phyloP scores from a whole-genome alignment of 2,113 vertebrate genomes.

The Pampusana beccarii region DNA sequence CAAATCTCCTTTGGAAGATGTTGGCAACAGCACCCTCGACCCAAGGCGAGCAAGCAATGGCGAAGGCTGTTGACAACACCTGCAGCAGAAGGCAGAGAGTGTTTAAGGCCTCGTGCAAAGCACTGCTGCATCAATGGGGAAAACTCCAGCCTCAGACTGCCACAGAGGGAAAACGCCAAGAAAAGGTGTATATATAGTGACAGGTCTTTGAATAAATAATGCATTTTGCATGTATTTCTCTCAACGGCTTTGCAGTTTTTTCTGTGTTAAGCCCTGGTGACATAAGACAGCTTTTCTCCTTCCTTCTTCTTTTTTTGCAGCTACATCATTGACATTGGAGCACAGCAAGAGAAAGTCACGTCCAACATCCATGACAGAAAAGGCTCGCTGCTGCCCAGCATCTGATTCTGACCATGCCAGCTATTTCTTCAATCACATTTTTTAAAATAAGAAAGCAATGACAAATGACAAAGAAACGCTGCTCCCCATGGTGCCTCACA shows the following conservation, averaged over 20 bases:
- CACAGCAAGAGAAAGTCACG: not conserved
- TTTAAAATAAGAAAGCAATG: not conserved
- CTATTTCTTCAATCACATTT: not conserved
- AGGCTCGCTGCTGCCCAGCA: accelerated
- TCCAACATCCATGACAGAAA: accelerated
- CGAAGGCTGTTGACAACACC: not conserved
- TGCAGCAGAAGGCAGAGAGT: not conserved
- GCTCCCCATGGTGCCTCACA: accelerated
- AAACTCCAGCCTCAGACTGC: not conserved
- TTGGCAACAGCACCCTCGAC: not conserved
- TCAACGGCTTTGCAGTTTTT: not conserved
- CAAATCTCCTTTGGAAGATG: not conserved
- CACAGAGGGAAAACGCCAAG: not conserved
- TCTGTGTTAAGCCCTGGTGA: not conserved
- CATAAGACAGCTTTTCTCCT: not conserved
- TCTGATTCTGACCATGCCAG: not conserved
- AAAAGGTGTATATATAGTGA: not conserved
- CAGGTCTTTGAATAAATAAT: not conserved
- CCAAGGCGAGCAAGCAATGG: not conserved
- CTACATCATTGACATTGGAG: not conserved
- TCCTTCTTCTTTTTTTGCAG: not conserved
- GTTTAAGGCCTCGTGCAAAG: not conserved
- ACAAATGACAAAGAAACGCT: not conserved
- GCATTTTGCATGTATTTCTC: not conserved
- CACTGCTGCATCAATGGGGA: not conserved